Evolutionary conservation across 2,797 vertebrate genomes (phyloP), one percentile per base, ranked within the genome.

Genomic region (Enoplosus armatus): DNA sequence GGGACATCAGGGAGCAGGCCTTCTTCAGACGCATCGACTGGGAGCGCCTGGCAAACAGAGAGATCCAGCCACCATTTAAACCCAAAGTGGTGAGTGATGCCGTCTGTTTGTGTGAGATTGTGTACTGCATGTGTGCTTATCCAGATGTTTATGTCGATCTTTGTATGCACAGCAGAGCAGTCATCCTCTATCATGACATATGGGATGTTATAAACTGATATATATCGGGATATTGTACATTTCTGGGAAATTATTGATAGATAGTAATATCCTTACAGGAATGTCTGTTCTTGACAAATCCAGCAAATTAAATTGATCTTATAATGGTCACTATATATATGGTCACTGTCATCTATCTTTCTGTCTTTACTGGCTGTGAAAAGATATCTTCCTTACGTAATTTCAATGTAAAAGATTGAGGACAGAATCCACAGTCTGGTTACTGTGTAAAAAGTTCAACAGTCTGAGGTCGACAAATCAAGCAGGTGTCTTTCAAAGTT

Each of bases 21-120:
- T 99, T 99, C 95, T 99, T 99, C 94, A 96, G 98, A 87, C 97
- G 98, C 79, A 99, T 99, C 53, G 98, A 99, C 96, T 99, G 98
- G 98, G 98, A 98, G 0, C 97, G 98, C 43, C 94, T 99, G 92
- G 97, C 96, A 79, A 97, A 95, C 94, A 93, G 95, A 67, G 98
- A 99, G 92, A 97, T 99, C 85, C 98, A 99, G 88, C 98, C 98
- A 0, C 98, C 98, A 0, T 99, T 98, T 91, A 99, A 99, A 90
- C 98, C 98, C 51, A 99, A 98, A 98, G 96, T 98, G 96, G 98
- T 99, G 92, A 97, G 97, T 95, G 56, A 24, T 8, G 37, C 29
- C 20, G 1, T 22, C 2, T 6, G 26, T 3, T 16, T 43, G 5
- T 51, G 41, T 37, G 33, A 33, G 27, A 3, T 15, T 51, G 22